Evolutionary conservation across 2,888 invertebrate genomes (phyloP).

Genomic region (Brachypalpus laphriformis): DNA sequence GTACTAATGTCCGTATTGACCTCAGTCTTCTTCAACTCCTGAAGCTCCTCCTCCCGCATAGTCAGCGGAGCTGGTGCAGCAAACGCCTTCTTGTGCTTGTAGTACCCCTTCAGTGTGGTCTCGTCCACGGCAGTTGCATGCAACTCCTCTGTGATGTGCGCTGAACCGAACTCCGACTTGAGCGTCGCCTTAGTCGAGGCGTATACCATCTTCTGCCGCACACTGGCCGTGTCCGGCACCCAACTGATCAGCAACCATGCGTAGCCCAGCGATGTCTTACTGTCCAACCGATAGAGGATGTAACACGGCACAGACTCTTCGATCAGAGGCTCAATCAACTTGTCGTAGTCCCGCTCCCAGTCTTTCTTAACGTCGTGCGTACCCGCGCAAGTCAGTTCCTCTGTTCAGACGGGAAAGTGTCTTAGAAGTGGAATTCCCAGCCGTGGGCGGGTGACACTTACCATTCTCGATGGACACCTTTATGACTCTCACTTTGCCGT

Average conservation of each 20-base stretch:
- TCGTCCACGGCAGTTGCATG: slow-evolving; percentile 94
- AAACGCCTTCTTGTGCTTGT: slow-evolving; percentile 89
- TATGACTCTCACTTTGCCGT: slow-evolving; percentile 89
- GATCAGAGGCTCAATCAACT: slow-evolving; percentile 87
- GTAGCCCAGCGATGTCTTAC: slow-evolving; percentile 90
- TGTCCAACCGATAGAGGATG: slow-evolving; percentile 92
- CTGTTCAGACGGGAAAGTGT: slow-evolving; percentile 82
- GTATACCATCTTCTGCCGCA: slow-evolving; percentile 96
- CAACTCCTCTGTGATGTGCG: slow-evolving; percentile 96
- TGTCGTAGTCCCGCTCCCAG: slow-evolving; percentile 95
- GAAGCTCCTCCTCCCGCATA: slow-evolving; percentile 92
- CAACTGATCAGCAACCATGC: slow-evolving; percentile 97
- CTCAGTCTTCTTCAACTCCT: slow-evolving; percentile 89
- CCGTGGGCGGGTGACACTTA: slow-evolving; percentile 82
- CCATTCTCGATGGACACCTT: slow-evolving; percentile 95
- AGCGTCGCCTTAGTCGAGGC: slow-evolving; percentile 98
- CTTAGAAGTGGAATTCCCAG: slow-evolving; percentile 77
- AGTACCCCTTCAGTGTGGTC: slow-evolving; percentile 91
- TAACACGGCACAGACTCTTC: slow-evolving; percentile 94
- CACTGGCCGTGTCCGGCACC: slow-evolving; percentile 95
- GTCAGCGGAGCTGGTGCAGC: slow-evolving; percentile 96
- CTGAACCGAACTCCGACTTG: slow-evolving; percentile 97
- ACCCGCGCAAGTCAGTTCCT: slow-evolving; percentile 88
- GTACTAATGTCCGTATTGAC: slow-evolving; percentile 90
- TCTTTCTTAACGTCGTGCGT: slow-evolving; percentile 87